These are phyloP conservation scores for Poecilia gillii DNA, from an alignment of 2,797 vertebrate genomes.

Conservation along the genomic window DNA sequence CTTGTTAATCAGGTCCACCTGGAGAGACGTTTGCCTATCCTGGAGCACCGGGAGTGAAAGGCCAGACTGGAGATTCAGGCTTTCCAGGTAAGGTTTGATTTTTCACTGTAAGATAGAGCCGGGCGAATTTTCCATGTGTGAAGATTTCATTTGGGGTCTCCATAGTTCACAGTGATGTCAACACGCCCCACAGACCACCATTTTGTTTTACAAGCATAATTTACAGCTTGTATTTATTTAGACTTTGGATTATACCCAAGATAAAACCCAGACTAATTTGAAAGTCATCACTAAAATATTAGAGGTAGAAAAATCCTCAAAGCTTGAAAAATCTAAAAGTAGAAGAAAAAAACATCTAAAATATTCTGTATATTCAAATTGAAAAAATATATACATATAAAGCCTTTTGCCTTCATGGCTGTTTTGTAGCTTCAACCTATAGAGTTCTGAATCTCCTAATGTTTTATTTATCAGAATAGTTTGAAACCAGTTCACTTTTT, in stretches of 20 bases:
- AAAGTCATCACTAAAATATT: neutral
- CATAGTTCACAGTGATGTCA: neutral
- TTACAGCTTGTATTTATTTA: neutral
- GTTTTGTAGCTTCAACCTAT: neutral
- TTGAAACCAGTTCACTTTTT: neutral
- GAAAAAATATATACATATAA: no score
- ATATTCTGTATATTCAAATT: neutral
- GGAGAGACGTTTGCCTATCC: slow-evolving; percentile 80
- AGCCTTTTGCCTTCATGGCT: neutral
- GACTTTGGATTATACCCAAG: neutral
- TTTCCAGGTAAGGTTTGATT: slow-evolving; percentile 79
- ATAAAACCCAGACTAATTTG: neutral
- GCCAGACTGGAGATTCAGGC: slow-evolving; percentile 83
- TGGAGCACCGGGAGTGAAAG: slow-evolving; percentile 84
- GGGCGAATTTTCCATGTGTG: neutral
- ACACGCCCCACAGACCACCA: no score
- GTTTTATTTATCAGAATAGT: neutral
- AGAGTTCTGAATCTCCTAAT: neutral
- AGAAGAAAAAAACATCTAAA: neutral
- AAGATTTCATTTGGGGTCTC: neutral
- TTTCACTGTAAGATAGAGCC: neutral
- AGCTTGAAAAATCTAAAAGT: neutral
- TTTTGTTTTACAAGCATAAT: no score
- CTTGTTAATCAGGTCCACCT: slow-evolving; percentile 75
- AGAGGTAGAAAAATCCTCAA: neutral